Base-by-base conservation (phyloP, 2,797 vertebrate genomes). In the Gambusia yucatana region DNA sequence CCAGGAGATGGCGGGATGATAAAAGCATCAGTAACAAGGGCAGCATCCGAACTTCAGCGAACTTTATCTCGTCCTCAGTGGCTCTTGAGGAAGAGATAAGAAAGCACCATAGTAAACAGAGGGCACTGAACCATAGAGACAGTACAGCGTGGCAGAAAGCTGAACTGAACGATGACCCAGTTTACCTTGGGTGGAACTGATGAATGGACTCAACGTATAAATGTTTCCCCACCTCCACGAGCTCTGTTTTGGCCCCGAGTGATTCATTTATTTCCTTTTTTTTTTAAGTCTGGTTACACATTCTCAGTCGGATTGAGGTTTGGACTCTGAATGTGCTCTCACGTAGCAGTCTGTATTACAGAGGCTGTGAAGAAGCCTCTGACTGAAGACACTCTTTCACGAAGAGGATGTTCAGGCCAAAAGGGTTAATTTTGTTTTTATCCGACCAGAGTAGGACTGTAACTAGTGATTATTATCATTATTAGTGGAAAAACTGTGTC, bases 31-130 rank as follows among this genome's bases (percentile, higher is more conserved):
- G 78, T 44, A 10, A 8, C 1, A 0, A 65, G 0, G 33, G 22
- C 25, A 10, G 71, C 46, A 3, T 77, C 30, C 44, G 47, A 76
- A 3, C 6, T 14, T 4, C 48, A 0, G 20, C 20, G 2, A 16
- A 11, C 57, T 77, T 52, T 82, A 77, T 86, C 79, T 63, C 3
- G 13, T 41, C 14, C 16, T 14, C 65, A 43, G 67, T n/a, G 22
- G 10, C 22, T 2, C 28, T n/a, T 41, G 33, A 48, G 72, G 28
- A 73, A 13, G 41, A 14, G 67, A 70, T 46, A 46, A 28, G 67
- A 3, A 46, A 5, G n/a, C 16, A 6, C 25, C 55, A n/a, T 73
- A 10, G n/a, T 41, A 30, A 36, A 30, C 28, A 22, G 13, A 25
- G 14, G 8, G 2, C 1, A 43, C 43, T 10, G 11, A 72, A 20